Percentiles rank a stretch among this genome's conserved stretches.
These are phyloP conservation scores for Sphaerodactylus townsendi DNA, from an alignment of 2,113 vertebrate species.

Conservation along the genomic window DNA sequence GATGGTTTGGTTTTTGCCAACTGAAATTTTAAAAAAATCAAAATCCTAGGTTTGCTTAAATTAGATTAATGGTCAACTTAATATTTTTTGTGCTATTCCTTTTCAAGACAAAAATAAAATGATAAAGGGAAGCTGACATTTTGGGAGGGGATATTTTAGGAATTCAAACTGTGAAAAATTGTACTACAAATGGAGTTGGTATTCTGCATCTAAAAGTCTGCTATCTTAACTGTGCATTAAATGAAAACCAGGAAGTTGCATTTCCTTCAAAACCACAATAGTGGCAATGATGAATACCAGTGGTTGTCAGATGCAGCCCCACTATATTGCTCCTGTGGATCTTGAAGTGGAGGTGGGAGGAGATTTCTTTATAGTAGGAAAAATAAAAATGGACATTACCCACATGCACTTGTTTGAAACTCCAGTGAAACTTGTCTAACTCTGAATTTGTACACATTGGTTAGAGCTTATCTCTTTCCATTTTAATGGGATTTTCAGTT, in stretches of 20 bases:
- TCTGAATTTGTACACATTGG: background rate
- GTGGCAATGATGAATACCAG: constrained; percentile 15
- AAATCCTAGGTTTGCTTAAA: constrained; percentile 41
- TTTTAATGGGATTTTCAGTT: background rate
- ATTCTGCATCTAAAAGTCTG: background rate
- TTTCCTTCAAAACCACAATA: constrained; percentile 20
- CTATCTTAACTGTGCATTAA: background rate
- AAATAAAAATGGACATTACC: background rate
- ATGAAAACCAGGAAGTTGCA: constrained; percentile 18
- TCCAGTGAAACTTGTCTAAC: background rate
- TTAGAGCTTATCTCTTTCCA: background rate
- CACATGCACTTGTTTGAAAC: background rate
- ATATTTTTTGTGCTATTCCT: background rate
- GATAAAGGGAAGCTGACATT: background rate
- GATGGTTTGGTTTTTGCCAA: constrained; percentile 17
- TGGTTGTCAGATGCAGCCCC: constrained; percentile 13
- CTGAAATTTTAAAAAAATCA: background rate
- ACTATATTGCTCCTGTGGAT: constrained; percentile 1
- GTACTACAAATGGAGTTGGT: background rate
- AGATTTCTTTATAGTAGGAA: background rate
- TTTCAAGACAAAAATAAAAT: background rate
- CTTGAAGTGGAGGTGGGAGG: background rate
- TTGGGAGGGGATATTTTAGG: background rate
- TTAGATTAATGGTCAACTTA: constrained; percentile 36
- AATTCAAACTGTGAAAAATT: background rate